Percentiles rank a stretch among this genome's conserved stretches.
Conservation (phyloP, 2,113 vertebrate genomes). For the Pitta sordida region DNA sequence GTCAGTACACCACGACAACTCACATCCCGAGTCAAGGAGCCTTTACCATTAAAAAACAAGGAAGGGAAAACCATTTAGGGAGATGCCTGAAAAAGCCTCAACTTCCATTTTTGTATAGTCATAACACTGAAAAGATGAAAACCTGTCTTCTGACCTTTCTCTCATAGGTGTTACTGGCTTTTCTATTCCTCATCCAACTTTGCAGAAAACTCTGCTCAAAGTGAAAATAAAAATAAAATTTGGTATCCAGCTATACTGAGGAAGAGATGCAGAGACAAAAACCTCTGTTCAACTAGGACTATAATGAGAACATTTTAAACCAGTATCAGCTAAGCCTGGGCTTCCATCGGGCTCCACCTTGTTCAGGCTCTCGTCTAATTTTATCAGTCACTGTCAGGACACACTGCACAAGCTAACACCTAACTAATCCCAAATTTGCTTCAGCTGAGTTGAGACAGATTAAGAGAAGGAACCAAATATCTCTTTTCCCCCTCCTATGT, state of each 20-base stretch:
- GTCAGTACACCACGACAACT: background rate
- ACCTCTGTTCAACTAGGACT: background rate
- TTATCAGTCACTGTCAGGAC: background rate
- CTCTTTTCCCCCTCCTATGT: background rate
- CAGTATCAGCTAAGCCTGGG: background rate
- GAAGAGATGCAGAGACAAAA: background rate
- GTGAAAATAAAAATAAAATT: background rate
- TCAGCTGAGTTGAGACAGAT: background rate
- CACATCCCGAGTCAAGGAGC: background rate
- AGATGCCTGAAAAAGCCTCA: background rate
- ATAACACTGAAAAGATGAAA: background rate
- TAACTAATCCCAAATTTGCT: background rate
- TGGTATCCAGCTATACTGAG: background rate
- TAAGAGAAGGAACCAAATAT: background rate
- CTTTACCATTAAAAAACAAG: background rate
- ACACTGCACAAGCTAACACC: background rate
- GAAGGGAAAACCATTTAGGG: background rate
- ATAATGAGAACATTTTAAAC: background rate
- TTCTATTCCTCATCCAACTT: background rate
- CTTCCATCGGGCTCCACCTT: background rate
- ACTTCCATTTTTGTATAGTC: background rate
- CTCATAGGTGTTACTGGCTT: background rate
- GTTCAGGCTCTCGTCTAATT: background rate
- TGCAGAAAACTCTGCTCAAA: background rate
- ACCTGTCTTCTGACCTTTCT: background rate